Evolutionary conservation across 1,140 invertebrate genomes (phyloP), one percentile per base, ranked within the genome.

Genomic region (Sweltsa coloradensis): DNA sequence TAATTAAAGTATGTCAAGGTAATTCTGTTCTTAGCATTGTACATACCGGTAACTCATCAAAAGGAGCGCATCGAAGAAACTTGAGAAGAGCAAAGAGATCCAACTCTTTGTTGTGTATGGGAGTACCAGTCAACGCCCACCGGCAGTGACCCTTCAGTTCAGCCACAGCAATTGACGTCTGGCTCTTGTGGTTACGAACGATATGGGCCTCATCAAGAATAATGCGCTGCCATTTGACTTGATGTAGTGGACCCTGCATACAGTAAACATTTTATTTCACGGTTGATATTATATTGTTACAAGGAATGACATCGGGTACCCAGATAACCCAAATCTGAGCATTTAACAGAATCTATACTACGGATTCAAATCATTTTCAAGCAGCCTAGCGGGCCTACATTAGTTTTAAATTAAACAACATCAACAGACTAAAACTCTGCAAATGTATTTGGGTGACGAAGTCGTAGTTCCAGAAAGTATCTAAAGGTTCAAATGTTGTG

Each of bases 181-280:
- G 67, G 14, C 81, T 78, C 64, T 87, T 92, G 56, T 83, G 74
- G 69, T 97, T 97, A 49, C 92, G 78, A 5, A 97, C 83, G 4
- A 76, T 70, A 63, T 97, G 94, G 0, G 85, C 93, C 69, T 98
- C 94, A 67, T 98, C 93, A 7, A 97, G 61, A 51, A 97, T 85
- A 11, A 94, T 76, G 44, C 93, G 69, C 5, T 83, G 72, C 91
- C 91, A 97, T 2, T 64, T 65, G 16, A 93, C 71, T 45, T 74
- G 60, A 53, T 76, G 70, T 19, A 89, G 57, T 13, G 73, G 55
- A 62, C 70, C 64, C 57, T 71, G 54, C 65, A 67, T 56, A n/a
- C n/a, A n/a, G n/a, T n/a, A n/a, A n/a, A n/a, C n/a, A n/a, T n/a
- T n/a, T n/a, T n/a, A n/a, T n/a, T n/a, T n/a, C n/a, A n/a, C n/a